A percentile compares a stretch with the other conserved stretches of the same genome.
phyloP scores from a whole-genome alignment of 2,888 invertebrate genomes.

The Strigamia maritima region DNA sequence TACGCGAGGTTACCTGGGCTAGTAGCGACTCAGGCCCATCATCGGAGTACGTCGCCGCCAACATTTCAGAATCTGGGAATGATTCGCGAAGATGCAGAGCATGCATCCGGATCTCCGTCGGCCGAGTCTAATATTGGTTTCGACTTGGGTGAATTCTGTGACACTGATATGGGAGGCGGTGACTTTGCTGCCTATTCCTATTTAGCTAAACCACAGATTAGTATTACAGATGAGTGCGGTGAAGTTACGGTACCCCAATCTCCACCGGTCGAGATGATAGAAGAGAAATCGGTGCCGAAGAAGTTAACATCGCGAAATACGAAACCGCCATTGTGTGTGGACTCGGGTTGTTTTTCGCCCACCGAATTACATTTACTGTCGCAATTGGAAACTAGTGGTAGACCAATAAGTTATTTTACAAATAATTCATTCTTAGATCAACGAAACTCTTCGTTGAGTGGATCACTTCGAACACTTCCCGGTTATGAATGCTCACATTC shows the following conservation, averaged over 20 bases:
- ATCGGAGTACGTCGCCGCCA: slow-evolving; percentile 50
- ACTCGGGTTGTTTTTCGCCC: neutral
- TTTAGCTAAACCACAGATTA: slow-evolving; percentile 71
- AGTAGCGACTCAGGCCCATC: slow-evolving; percentile 45
- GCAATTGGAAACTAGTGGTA: neutral
- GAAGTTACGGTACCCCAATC: slow-evolving; percentile 49
- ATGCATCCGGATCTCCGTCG: slow-evolving; percentile 39
- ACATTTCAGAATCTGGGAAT: slow-evolving; percentile 51
- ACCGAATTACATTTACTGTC: slow-evolving; percentile 6
- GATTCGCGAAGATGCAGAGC: slow-evolving; percentile 51
- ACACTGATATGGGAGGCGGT: neutral
- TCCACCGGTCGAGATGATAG: slow-evolving; percentile 37
- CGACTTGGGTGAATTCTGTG: neutral
- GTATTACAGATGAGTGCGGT: slow-evolving; percentile 85
- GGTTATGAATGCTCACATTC: neutral
- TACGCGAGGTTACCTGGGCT: slow-evolving; percentile 36
- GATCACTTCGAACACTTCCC: slow-evolving; percentile 11
- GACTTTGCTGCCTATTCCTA: neutral
- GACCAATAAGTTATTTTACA: neutral
- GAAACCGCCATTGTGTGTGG: neutral
- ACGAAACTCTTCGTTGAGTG: slow-evolving; percentile 1
- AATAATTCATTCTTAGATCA: neutral
- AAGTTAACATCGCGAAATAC: neutral
- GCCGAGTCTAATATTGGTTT: slow-evolving; percentile 4
- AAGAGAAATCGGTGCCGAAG: neutral